These are phyloP conservation scores for Barnardius zonarius DNA, from an alignment of 2,113 vertebrate species.

Conservation along the genomic window DNA sequence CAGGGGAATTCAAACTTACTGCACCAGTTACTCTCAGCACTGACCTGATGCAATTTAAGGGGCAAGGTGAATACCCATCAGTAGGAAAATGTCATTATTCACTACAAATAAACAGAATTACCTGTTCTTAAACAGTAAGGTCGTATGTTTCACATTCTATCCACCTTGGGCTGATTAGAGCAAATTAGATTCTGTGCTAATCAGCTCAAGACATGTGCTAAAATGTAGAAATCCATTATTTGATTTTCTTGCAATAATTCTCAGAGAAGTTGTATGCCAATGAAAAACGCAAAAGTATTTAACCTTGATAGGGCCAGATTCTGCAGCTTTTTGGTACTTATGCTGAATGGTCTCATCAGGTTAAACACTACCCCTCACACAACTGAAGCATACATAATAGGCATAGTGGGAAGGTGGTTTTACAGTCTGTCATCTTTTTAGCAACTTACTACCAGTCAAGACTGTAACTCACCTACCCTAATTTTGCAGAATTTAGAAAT, in stretches of 20 bases:
- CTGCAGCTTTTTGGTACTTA: not conserved
- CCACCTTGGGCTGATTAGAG: constrained; percentile 54
- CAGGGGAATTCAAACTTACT: constrained; percentile 24
- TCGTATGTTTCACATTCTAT: constrained; percentile 61
- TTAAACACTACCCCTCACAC: not conserved
- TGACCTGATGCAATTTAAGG: constrained; percentile 51
- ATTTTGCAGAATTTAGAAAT: not conserved
- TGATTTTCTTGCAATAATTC: constrained; percentile 35
- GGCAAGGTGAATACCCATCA: constrained; percentile 36
- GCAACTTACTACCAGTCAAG: not conserved
- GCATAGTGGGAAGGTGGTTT: not conserved
- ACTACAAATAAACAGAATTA: constrained; percentile 56
- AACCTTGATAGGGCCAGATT: not conserved
- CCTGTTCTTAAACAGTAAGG: constrained; percentile 26
- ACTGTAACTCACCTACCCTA: not conserved
- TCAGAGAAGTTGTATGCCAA: not conserved
- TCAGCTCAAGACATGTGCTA: constrained; percentile 32
- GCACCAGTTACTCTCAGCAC: not conserved
- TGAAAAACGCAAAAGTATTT: not conserved
- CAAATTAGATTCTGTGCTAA: constrained; percentile 60
- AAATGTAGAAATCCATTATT: constrained; percentile 2
- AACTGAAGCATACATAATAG: not conserved
- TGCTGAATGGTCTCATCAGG: not conserved
- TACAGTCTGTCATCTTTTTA: not conserved
- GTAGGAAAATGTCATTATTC: constrained; percentile 38